Percentiles rank a stretch among this genome's conserved stretches.
These are phyloP conservation scores for Liasis olivaceus DNA, from an alignment of 2,797 vertebrate species.

Conservation along the genomic window DNA sequence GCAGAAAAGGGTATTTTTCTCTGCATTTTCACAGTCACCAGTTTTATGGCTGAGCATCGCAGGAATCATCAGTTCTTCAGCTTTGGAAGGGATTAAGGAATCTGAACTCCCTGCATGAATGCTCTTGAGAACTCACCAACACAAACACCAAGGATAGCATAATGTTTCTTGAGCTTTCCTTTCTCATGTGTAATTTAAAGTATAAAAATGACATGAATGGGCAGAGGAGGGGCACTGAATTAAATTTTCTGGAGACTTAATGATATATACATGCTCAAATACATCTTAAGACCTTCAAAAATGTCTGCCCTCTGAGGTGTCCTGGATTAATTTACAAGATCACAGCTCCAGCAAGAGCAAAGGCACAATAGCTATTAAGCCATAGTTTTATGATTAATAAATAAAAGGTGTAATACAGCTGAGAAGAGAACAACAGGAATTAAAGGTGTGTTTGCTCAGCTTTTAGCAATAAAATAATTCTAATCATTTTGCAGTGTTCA, in stretches of 20 bases:
- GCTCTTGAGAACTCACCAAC: background rate
- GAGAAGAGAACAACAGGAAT: constrained; percentile 20
- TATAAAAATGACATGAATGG: background rate
- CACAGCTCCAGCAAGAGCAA: background rate
- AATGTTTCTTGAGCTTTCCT: background rate
- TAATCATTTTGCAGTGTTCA: background rate
- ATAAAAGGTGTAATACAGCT: background rate
- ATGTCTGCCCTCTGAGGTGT: background rate
- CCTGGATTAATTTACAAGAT: constrained; percentile 14
- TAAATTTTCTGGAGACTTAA: background rate
- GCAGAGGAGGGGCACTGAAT: no score
- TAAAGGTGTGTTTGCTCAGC: background rate
- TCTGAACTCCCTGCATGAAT: background rate
- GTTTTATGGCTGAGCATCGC: background rate
- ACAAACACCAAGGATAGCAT: background rate
- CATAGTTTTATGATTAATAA: constrained; percentile 18
- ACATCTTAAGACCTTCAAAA: background rate
- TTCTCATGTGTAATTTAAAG: background rate
- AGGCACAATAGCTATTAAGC: constrained; percentile 17
- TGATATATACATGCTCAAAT: background rate
- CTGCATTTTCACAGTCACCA: background rate
- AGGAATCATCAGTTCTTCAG: background rate
- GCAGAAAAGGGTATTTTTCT: background rate
- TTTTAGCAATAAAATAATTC: constrained; percentile 33
- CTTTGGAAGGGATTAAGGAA: background rate